Conservation (phyloP, 2,797 vertebrate species). For the Jordanella pulchra region DNA sequence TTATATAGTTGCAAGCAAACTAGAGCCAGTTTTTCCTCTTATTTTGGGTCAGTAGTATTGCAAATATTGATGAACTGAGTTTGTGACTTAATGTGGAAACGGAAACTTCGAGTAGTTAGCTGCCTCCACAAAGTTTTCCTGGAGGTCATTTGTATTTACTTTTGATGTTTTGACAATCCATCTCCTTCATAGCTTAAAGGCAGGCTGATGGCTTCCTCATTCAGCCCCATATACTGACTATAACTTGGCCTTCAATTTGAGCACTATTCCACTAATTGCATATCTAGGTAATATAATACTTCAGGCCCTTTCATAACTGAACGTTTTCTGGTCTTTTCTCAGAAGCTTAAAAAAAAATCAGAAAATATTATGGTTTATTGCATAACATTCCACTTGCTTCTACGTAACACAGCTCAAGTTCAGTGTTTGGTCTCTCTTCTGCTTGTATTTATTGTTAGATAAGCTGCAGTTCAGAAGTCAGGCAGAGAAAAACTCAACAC, state of each 20-base stretch:
- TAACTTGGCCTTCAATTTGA: neutral
- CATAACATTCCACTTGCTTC: neutral
- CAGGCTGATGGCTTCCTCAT: neutral
- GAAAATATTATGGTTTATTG: neutral
- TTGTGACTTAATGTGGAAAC: neutral
- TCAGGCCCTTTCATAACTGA: neutral
- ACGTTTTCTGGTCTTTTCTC: neutral
- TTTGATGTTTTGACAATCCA: neutral
- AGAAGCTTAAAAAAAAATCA: constrained; percentile 4
- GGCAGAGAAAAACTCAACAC: neutral
- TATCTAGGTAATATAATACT: neutral
- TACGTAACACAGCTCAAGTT: neutral
- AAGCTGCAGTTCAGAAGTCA: neutral
- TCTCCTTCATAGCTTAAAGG: neutral
- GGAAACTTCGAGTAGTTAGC: no score
- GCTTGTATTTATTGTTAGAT: neutral
- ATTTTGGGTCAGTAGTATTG: neutral
- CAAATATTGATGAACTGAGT: no score
- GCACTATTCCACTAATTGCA: neutral
- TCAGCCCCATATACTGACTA: neutral
- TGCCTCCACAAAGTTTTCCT: neutral
- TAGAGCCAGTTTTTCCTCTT: neutral
- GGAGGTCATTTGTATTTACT: neutral
- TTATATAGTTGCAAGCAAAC: neutral
- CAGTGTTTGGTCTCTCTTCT: neutral